phyloP scores from a whole-genome alignment of 2,113 vertebrate genomes.

The Gallinago jamesoni region DNA sequence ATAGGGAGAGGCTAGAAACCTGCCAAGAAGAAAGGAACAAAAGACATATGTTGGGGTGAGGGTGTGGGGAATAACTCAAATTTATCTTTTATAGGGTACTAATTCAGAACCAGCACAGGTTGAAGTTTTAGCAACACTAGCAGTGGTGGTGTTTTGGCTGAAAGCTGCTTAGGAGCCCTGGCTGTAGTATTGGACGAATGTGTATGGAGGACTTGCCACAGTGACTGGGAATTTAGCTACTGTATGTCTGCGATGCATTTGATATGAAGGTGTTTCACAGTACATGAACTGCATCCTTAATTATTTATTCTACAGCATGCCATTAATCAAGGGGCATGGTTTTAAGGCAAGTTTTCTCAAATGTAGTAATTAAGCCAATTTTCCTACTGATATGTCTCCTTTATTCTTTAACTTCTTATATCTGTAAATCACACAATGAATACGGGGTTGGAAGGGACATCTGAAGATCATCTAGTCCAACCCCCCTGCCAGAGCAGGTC shows the following conservation, averaged over 20 bases:
- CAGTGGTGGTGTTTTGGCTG: background rate
- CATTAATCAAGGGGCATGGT: background rate
- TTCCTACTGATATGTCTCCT: background rate
- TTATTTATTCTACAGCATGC: background rate
- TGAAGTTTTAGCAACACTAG: rapidly evolving
- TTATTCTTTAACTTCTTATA: background rate
- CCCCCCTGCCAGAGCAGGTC: too few relatives aligned
- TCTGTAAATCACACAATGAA: background rate
- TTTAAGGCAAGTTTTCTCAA: background rate
- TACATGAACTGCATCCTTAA: background rate
- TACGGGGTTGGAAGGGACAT: too few relatives aligned
- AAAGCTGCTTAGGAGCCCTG: background rate
- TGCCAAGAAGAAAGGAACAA: background rate
- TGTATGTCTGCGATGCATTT: rapidly evolving
- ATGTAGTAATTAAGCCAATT: background rate
- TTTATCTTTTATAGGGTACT: background rate
- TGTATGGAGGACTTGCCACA: background rate
- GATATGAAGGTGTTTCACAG: background rate
- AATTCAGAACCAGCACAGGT: background rate
- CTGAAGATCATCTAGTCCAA: too few relatives aligned
- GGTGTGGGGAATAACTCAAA: background rate
- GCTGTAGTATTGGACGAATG: background rate
- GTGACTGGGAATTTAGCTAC: background rate
- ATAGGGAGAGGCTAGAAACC: background rate
- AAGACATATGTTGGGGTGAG: rapidly evolving